These are phyloP conservation scores for Maniola hyperantus DNA, from an alignment of 2,888 invertebrate genomes.

Conservation along the genomic window DNA sequence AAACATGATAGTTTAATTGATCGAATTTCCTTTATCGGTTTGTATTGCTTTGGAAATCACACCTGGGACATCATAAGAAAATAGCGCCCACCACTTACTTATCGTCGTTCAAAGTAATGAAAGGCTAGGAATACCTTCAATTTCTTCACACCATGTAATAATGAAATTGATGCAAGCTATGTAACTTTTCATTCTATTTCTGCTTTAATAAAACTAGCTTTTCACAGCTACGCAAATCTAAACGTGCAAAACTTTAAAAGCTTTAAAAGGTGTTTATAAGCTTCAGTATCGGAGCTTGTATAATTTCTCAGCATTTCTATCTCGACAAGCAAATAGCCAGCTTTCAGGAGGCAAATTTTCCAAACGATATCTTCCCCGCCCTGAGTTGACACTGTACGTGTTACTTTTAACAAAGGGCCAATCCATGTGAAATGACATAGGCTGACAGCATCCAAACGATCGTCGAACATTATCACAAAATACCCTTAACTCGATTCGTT, in stretches of 20 bases:
- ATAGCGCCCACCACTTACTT: too few species aligned
- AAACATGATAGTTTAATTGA: too few species aligned
- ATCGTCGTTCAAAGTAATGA: too few species aligned
- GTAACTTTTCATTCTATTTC: not conserved
- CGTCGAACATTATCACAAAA: slow-evolving; percentile 79
- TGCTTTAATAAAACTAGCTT: not conserved
- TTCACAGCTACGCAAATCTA: not conserved
- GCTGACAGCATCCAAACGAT: slow-evolving; percentile 77
- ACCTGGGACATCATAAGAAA: too few species aligned
- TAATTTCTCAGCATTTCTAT: slow-evolving; percentile 13
- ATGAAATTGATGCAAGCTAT: too few species aligned
- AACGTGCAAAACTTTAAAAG: not conserved
- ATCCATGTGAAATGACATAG: slow-evolving; percentile 81
- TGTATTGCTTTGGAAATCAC: too few species aligned
- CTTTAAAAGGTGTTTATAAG: slow-evolving; percentile 12
- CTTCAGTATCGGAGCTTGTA: slow-evolving; percentile 9
- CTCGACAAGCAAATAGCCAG: slow-evolving; percentile 37
- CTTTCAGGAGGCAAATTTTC: slow-evolving; percentile 61
- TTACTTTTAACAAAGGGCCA: slow-evolving; percentile 80
- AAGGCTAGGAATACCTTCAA: too few species aligned
- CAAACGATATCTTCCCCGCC: slow-evolving; percentile 56
- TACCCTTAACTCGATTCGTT: slow-evolving; percentile 81
- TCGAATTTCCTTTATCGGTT: too few species aligned
- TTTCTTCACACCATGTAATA: too few species aligned
- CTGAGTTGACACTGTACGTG: slow-evolving; percentile 73